Conservation (phyloP, 64 coral and sea anemone species). For the Porites lutea region DNA sequence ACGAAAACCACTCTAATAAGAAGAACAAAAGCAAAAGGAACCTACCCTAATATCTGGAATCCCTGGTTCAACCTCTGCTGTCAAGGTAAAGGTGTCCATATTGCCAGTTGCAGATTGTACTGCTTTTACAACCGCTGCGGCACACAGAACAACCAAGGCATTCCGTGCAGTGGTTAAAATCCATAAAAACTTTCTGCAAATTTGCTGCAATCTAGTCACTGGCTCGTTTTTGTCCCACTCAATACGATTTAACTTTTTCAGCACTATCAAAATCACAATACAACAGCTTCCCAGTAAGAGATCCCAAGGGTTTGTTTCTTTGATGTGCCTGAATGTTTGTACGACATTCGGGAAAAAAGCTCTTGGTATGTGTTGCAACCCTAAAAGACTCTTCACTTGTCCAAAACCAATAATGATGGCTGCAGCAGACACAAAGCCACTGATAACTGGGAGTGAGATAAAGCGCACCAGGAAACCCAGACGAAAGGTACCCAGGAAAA, state of each 20-base stretch:
- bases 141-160: constrained; percentile 81
- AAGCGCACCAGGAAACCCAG: constrained; percentile 92
- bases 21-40: neutral
- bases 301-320: constrained; percentile 79
- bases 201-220: constrained; percentile 56
- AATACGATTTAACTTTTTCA: constrained; percentile 74
- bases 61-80: constrained; percentile 53
- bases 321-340: constrained; percentile 81
- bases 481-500: constrained; percentile 74
- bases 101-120: constrained; percentile 36
- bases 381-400: constrained; percentile 88
- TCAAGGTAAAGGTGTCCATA: constrained; percentile 57
- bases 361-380: constrained; percentile 70
- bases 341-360: constrained; percentile 73
- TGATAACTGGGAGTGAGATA: constrained; percentile 94
- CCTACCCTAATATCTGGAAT: constrained; percentile 87
- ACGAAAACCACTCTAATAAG: no score
- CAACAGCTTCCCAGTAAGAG: constrained; percentile 78
- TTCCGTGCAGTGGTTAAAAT: constrained; percentile 75
- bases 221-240: constrained; percentile 76
- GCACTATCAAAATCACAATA: constrained; percentile 67
- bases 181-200: constrained; percentile 89
- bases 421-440: constrained; percentile 95
- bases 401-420: constrained; percentile 87
- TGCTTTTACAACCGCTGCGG: constrained; percentile 61